Evolutionary conservation across 2,888 invertebrate species (phyloP).

Genomic region (Cryptus armator): DNA sequence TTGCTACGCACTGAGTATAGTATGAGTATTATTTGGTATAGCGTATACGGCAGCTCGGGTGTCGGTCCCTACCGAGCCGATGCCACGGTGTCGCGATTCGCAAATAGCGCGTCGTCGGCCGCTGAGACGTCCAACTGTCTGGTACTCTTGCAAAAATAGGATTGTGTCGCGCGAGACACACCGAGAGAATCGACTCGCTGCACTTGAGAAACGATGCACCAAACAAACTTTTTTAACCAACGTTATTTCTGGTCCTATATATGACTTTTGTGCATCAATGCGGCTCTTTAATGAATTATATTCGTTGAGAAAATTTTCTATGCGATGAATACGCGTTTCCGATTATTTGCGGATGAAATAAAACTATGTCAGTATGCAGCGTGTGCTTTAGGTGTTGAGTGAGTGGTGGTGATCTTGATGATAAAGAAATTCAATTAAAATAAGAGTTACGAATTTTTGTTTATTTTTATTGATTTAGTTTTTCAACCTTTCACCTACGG

Average conservation of each 20-base stretch:
- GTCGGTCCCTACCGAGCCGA: neutral
- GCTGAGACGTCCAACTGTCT: conserved; percentile 83
- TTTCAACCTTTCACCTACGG: no score
- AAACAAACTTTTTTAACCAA: neutral
- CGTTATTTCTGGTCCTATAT: neutral
- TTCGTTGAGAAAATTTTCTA: neutral
- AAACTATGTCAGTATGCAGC: no score
- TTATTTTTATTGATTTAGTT: no score
- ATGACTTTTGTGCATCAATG: neutral
- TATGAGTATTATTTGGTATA: conserved; percentile 19
- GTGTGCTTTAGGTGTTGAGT: neutral
- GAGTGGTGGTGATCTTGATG: neutral
- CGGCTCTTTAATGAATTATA: neutral
- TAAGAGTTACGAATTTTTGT: no score
- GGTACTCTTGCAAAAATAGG: conserved; percentile 82
- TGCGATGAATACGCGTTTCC: neutral
- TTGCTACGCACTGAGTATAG: conserved; percentile 5
- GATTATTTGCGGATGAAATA: neutral
- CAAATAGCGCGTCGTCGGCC: conserved; percentile 60
- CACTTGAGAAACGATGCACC: neutral
- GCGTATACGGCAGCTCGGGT: conserved; percentile 24
- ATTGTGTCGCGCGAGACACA: conserved; percentile 68
- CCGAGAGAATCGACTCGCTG: conserved; percentile 34
- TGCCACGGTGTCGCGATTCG: conserved; percentile 42
- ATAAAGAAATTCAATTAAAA: no score